A percentile compares a stretch with the other conserved stretches of the same genome.
These are phyloP conservation scores for Camelus dromedarius DNA, from an alignment of 2,113 vertebrate genomes.

Conservation along the genomic window DNA sequence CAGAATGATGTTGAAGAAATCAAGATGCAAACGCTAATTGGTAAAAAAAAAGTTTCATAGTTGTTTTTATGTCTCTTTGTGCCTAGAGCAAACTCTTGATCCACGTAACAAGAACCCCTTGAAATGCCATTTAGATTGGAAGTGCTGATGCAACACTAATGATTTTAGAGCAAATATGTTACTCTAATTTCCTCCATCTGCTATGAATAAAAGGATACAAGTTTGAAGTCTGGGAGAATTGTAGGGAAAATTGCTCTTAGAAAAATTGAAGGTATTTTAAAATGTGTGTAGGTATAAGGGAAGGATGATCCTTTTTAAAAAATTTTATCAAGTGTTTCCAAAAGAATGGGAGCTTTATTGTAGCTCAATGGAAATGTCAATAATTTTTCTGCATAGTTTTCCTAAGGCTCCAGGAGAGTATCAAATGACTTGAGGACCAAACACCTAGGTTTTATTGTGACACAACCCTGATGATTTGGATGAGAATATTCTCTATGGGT, in stretches of 20 bases:
- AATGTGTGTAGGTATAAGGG: constrained; percentile 62
- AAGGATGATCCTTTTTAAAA: not conserved
- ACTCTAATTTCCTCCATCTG: constrained; percentile 79
- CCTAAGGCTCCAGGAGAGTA: not conserved
- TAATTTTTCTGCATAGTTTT: not conserved
- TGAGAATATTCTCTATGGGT: not conserved
- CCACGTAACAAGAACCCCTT: constrained; percentile 68
- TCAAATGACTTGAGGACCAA: not conserved
- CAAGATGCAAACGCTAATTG: constrained; percentile 50
- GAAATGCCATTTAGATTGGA: constrained; percentile 66
- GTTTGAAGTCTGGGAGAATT: constrained; percentile 64
- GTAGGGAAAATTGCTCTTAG: constrained; percentile 58
- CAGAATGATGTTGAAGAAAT: constrained; percentile 9
- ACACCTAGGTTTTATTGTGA: not conserved
- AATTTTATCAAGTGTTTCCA: not conserved
- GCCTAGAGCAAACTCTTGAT: constrained; percentile 69
- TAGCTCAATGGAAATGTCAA: constrained; percentile 8
- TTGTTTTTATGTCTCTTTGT: constrained; percentile 64
- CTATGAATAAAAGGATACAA: constrained; percentile 70
- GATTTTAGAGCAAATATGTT: constrained; percentile 76
- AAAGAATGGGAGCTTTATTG: not conserved
- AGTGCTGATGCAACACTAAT: constrained; percentile 74
- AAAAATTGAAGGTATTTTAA: constrained; percentile 59
- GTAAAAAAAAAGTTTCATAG: constrained; percentile 19
- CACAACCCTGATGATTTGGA: not conserved